These are phyloP conservation scores for Latrodectus elegans DNA, from an alignment of 2,888 invertebrate species.

Conservation along the genomic window DNA sequence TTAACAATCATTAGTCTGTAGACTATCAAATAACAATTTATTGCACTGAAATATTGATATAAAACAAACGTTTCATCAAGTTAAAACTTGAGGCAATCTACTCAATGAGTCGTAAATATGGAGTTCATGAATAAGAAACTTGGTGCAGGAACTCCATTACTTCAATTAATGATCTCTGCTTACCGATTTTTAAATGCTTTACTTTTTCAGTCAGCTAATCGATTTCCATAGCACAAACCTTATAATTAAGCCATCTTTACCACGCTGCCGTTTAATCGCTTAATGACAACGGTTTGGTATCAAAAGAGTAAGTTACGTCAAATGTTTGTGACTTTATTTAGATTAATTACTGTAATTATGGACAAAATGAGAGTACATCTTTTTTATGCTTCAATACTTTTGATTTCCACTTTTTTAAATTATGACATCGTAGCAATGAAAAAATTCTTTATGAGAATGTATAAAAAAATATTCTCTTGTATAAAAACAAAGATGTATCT, in stretches of 20 bases:
- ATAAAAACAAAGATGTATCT: too few relatives aligned
- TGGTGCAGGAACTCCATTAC: conserved; percentile 32
- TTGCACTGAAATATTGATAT: conserved; percentile 21
- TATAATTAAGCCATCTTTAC: conserved; percentile 28
- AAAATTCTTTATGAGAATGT: too few relatives aligned
- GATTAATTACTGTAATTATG: conserved; percentile 7
- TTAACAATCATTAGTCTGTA: too few relatives aligned
- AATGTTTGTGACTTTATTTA: conserved; percentile 1
- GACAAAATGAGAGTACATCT: too few relatives aligned
- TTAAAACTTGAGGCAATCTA: conserved; percentile 22
- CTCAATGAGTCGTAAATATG: conserved; percentile 41
- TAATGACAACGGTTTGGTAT: conserved; percentile 29
- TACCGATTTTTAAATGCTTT: conserved; percentile 15
- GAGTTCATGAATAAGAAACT: conserved; percentile 17
- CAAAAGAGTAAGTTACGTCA: conserved; percentile 2
- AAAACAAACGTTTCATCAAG: conserved; percentile 13
- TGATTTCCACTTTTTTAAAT: too few relatives aligned
- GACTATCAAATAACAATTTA: too few relatives aligned
- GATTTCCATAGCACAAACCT: conserved; percentile 1
- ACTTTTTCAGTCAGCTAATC: neutral
- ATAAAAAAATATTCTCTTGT: too few relatives aligned
- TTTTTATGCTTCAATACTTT: too few relatives aligned
- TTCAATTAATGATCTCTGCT: conserved; percentile 39
- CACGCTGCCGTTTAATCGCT: conserved; percentile 15
- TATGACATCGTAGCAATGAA: too few relatives aligned